Evolutionary conservation across 2,113 vertebrate species (phyloP).

Genomic region (Etheostoma cragini): DNA sequence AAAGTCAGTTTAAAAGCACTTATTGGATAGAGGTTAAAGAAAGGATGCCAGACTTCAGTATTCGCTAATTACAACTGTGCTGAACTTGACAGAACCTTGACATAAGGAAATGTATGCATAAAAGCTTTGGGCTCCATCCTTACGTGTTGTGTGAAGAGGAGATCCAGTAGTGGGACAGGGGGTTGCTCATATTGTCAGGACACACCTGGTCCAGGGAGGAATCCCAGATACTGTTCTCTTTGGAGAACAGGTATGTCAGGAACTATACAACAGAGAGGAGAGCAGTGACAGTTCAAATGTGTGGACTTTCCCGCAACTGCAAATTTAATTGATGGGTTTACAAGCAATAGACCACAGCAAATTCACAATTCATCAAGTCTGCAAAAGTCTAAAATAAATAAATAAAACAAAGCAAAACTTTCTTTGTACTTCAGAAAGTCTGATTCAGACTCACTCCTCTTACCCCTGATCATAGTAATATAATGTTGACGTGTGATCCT

Average conservation of each 20-base stretch:
- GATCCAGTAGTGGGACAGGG: slow-evolving; percentile 99
- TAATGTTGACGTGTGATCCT: background rate
- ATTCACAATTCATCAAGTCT: background rate
- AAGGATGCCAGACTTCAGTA: background rate
- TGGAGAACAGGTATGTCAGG: slow-evolving; percentile 98
- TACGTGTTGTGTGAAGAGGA: slow-evolving; percentile 99
- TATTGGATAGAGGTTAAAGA: slow-evolving; percentile 32
- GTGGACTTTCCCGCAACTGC: background rate
- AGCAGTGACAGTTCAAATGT: background rate
- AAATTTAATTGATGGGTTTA: background rate
- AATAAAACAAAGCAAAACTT: background rate
- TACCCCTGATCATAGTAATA: background rate
- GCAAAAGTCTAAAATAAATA: background rate
- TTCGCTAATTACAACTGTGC: slow-evolving; percentile 28
- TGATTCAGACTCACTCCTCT: no score
- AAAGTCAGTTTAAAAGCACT: slow-evolving; percentile 38
- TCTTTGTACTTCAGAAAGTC: background rate
- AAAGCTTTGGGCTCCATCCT: slow-evolving; percentile 64
- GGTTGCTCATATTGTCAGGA: slow-evolving; percentile 95
- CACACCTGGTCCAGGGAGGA: slow-evolving; percentile 89
- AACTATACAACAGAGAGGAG: slow-evolving; percentile 82
- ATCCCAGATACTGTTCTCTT: slow-evolving; percentile 98
- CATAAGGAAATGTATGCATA: background rate
- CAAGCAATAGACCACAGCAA: background rate
- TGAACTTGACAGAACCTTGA: background rate